Evolutionary conservation across 2,888 invertebrate genomes (phyloP), one percentile per base, ranked within the genome.

Genomic region (Drosophila histrio): DNA sequence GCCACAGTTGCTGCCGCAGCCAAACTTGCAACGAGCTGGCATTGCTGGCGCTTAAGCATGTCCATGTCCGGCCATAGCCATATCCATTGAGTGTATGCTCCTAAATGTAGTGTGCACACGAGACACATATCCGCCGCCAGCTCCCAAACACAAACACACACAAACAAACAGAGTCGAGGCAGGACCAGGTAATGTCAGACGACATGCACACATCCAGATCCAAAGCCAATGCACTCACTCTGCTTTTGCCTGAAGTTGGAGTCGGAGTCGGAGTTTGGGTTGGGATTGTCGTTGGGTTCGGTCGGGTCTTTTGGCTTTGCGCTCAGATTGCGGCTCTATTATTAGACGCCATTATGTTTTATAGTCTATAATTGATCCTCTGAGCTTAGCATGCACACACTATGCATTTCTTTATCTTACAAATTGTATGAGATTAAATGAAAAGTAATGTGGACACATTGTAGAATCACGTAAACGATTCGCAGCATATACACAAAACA

Each of bases 261-360:
- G 41, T 34, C 53, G 34, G 26, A 41, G 44, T 22, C 47, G 32
- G 41, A 41, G 34, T 28, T 46, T 13, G 24, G 13, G 21, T 32
- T 22, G 68, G 52, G 67, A 30, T 46, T 38, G 38, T n/a, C 24
- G 24, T 9, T 34, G 32, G 26, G 22, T n/a, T 17, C 8, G 53
- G 52, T 60, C 32, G 50, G 60, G 65, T 54, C 62, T 67, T 66
- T 66, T 77, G 67, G 70, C 64, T 77, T 65, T 56, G 77, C 61
- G 72, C 68, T 69, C 70, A 79, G 82, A 75, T 79, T 77, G 79
- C 83, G 81, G 85, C 90, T 90, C 91, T 91, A 89, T 91, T 88
- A 91, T 91, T 91, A 91, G 87, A 88, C 88, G 87, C 88, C 91
- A 91, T 91, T 91, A 91, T 89, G 87, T 90, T 91, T 91, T 91